Evolutionary conservation across 2,113 vertebrate species (phyloP), one percentile per base, ranked within the genome.

Genomic region (Sturnira hondurensis): DNA sequence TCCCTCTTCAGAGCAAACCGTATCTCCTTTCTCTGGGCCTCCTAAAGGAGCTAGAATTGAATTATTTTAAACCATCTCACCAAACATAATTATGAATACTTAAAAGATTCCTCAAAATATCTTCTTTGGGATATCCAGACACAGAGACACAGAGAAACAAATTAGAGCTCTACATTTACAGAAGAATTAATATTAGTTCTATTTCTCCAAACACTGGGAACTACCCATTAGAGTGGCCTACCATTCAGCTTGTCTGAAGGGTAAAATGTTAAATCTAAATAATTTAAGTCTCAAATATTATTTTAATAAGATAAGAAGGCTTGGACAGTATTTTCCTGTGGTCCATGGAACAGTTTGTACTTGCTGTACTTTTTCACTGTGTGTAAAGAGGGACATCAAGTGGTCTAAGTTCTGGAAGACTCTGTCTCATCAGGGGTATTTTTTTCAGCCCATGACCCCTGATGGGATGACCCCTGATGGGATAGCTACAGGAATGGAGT

Each of bases 301-400:
- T 54, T 89, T 83, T 67, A 80, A 71, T 78, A 91, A 61, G 16
- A 38, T 17, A 61, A 33, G 22, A 47, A 82, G 2, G 31, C 45
- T 16, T 91, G 17, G 26, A 38, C 54, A 89, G 71, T 45, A 19
- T 11, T 24, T 89, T 86, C 56, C 71, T 95, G 8, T 17, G 17
- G 28, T 78, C 88, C 33, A 11, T 68, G 56, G 70, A 68, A 45
- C 43, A 10, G 28, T 73, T 84, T 50, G 1, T 24, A 58, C 41
- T 63, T 33, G 45, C 58, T 87, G 2, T 73, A 73, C 50, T 94
- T 88, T 61, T 71, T 85, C 88, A 91, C 41, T 91, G 36, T 70
- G 88, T 87, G 61, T 68, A 68, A 93, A 96, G 70, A 96, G 77
- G 77, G 93, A 93, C 88, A 95, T 95, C 89, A 93, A 92, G 77